Conservation (phyloP, 2,797 vertebrate genomes). For the Sarcophilus harrisii region DNA sequence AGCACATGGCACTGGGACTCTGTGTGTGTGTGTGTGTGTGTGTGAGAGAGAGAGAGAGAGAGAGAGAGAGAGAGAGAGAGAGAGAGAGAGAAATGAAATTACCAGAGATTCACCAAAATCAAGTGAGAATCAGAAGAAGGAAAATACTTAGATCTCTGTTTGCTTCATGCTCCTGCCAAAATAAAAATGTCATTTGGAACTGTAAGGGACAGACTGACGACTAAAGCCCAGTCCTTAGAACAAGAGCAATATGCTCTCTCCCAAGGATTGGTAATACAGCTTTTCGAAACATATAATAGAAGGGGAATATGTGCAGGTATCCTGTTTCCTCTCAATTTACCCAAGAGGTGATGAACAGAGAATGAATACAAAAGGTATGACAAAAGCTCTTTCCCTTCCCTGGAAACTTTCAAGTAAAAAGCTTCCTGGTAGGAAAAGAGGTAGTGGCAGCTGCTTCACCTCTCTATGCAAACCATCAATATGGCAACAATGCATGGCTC, state of each 20-base stretch:
- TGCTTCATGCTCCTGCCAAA: constrained; percentile 26
- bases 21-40: too few species aligned
- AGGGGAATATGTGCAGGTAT: neutral
- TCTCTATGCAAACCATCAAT: neutral
- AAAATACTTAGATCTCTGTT: constrained; percentile 32
- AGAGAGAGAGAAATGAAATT: neutral
- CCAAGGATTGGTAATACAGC: neutral
- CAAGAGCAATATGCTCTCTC: neutral
- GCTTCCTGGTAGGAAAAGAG: neutral
- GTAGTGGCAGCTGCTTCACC: neutral
- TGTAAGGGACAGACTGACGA: neutral
- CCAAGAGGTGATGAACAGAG: neutral
- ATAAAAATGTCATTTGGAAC: constrained; percentile 18
- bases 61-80: too few species aligned
- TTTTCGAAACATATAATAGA: neutral
- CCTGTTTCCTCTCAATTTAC: neutral
- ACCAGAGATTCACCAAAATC: constrained; percentile 30
- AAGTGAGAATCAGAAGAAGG: constrained; percentile 37
- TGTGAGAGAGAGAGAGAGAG: too few species aligned
- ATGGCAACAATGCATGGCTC: neutral
- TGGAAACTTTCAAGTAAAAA: neutral
- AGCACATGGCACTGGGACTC: neutral
- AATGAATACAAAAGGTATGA: neutral
- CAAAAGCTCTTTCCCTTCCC: neutral
- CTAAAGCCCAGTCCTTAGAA: neutral